Evolutionary conservation across 2,797 vertebrate genomes (phyloP).

Genomic region (Pteronotus mesoamericanus): DNA sequence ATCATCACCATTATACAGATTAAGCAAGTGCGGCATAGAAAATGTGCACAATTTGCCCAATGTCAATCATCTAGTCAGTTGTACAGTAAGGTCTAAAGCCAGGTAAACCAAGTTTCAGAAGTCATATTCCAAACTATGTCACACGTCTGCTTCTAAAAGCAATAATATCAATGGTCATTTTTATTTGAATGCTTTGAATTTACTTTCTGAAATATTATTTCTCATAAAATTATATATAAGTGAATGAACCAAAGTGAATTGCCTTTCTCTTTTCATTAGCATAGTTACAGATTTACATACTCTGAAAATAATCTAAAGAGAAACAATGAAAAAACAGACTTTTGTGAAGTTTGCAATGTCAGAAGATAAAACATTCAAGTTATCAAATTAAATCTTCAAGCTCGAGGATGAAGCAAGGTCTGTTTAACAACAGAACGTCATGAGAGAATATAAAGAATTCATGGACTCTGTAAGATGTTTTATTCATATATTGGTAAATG

Average conservation of each 20-base stretch:
- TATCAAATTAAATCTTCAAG: conserved; percentile 46
- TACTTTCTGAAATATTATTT: not conserved
- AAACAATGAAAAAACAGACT: not conserved
- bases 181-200: not conserved
- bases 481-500: conserved; percentile 37
- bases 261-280: not conserved
- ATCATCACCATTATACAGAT: not conserved
- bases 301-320: not conserved
- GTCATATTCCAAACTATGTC: not conserved
- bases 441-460: conserved; percentile 19
- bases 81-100: not conserved
- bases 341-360: not conserved
- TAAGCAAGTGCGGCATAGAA: not conserved
- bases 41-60: not conserved
- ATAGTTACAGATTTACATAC: not conserved
- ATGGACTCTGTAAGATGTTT: conserved; percentile 16
- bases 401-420: not conserved
- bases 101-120: not conserved
- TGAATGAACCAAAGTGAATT: not conserved
- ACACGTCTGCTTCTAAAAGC: not conserved
- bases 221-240: not conserved
- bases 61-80: not conserved
- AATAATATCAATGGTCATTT: not conserved
- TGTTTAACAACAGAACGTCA: not conserved
- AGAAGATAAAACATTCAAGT: not conserved